Base-by-base conservation (phyloP, 1,140 invertebrate genomes). In the Hyles vespertilio region DNA sequence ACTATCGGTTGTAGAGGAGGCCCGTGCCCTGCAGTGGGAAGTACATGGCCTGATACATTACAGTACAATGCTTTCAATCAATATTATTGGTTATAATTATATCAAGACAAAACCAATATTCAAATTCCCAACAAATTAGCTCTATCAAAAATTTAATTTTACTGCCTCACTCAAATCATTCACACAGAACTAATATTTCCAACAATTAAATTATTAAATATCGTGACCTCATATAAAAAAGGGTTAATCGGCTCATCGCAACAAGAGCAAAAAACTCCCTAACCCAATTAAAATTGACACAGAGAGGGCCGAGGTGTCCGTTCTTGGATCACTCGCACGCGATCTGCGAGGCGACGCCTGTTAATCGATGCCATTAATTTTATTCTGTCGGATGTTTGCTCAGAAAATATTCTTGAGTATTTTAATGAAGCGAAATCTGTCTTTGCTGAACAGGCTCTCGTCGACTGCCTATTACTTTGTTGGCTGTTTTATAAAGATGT, bases 201-300 rank as follows among this genome's bases (percentile, higher is more conserved):
- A 40, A 5, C 36, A 2, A 40, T 40, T 1, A 8, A 40, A 40
- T 40, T 40, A 40, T 40, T 22, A 8, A 1, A 40, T 40, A 40
- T 40, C 36, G 8, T 40, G 36, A 40, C 34, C 34, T 51, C 33
- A 34, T 79, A 84, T 76, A 81, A 82, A 68, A 67, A 55, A 32
- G 58, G 59, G 54, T 34, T 62, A 82, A 82, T 82, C 79, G 67
- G 52, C 61, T 50, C 48, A 82, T 84, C 81, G 58, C 56, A 70
- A 81, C 71, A 79, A 74, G 68, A 77, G 74, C 72, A 77, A 80
- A 81, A 73, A 48, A 65, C 62, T 40, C 22, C 50, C 62, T 79
- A 76, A 77, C 72, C 79, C 79, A 81, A 84, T 82, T 82, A 82
- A 84, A 82, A 71, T 74, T 82, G 79, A 84, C 81, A 84, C 69